Percentiles rank a stretch among this genome's conserved stretches.
Evolutionary conservation across 2,113 vertebrate species (phyloP).

Genomic region (Eulemur macaco): DNA sequence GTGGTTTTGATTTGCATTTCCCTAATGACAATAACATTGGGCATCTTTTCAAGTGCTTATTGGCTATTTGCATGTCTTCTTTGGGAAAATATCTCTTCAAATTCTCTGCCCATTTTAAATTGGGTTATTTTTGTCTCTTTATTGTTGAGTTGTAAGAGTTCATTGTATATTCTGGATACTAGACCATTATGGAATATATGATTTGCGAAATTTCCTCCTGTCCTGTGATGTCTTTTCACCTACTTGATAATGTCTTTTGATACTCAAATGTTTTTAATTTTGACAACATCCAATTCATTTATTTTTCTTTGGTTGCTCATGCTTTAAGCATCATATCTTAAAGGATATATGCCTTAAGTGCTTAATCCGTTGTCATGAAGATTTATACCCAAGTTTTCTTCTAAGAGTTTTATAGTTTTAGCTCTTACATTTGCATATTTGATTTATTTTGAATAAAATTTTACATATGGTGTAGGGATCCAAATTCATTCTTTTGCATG

Average conservation of each 20-base stretch:
- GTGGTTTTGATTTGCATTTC: not conserved
- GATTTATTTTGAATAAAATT: not conserved
- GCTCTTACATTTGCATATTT: not conserved
- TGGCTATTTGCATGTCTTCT: not conserved
- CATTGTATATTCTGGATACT: not conserved
- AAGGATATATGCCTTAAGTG: not conserved
- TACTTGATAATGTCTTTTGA: not conserved
- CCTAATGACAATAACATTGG: not conserved
- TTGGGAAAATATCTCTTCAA: not conserved
- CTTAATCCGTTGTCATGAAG: not conserved
- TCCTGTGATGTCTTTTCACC: not conserved
- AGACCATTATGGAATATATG: not conserved
- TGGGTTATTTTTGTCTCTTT: not conserved
- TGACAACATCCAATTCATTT: not conserved
- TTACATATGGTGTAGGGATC: not conserved
- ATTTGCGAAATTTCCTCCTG: not conserved
- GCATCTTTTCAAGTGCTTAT: not conserved
- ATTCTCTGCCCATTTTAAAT: not conserved
- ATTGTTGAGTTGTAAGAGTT: not conserved
- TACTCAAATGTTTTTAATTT: not conserved
- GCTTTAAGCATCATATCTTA: not conserved
- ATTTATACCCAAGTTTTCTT: not conserved
- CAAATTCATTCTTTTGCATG: not conserved
- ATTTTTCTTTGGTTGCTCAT: not conserved
- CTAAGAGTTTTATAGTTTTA: not conserved